Percentiles rank a stretch among this genome's conserved stretches.
Conservation (phyloP, 2,113 vertebrate species). For the Mirza zaza region DNA sequence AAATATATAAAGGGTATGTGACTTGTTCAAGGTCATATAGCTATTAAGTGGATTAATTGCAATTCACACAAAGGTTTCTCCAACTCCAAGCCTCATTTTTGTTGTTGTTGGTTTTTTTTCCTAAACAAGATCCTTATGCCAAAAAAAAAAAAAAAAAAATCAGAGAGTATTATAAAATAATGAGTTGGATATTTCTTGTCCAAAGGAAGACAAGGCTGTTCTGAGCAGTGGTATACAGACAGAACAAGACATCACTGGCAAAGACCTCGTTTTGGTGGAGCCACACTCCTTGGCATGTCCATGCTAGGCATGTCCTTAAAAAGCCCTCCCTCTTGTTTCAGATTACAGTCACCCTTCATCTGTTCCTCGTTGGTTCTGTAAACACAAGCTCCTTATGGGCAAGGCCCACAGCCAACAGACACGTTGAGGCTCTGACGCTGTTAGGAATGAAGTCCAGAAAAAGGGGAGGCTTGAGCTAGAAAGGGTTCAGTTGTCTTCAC, state of each 20-base stretch:
- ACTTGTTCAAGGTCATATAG: not conserved
- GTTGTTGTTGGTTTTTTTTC: not conserved
- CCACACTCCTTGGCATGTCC: not conserved
- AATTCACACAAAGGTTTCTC: not conserved
- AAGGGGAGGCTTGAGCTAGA: slow-evolving; percentile 19
- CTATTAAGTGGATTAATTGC: not conserved
- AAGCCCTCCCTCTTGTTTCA: not conserved
- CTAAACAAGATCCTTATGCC: not conserved
- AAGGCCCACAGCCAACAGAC: not conserved
- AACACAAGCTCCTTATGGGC: not conserved
- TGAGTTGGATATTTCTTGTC: not conserved
- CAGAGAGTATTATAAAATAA: not conserved
- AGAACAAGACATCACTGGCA: not conserved
- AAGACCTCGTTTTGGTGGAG: not conserved
- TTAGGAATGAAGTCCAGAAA: slow-evolving; percentile 57
- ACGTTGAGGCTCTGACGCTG: not conserved
- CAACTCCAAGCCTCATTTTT: not conserved
- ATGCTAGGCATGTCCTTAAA: not conserved
- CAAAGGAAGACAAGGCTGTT: not conserved
- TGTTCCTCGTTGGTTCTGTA: not conserved
- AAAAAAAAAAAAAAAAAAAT: not conserved
- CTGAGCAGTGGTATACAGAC: not conserved
- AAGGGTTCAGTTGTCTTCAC: slow-evolving; percentile 60
- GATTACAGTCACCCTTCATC: not conserved
- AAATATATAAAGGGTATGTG: not conserved